These are phyloP conservation scores for Dromius quadrimaculatus DNA, from an alignment of 2,888 invertebrate species.

Conservation along the genomic window DNA sequence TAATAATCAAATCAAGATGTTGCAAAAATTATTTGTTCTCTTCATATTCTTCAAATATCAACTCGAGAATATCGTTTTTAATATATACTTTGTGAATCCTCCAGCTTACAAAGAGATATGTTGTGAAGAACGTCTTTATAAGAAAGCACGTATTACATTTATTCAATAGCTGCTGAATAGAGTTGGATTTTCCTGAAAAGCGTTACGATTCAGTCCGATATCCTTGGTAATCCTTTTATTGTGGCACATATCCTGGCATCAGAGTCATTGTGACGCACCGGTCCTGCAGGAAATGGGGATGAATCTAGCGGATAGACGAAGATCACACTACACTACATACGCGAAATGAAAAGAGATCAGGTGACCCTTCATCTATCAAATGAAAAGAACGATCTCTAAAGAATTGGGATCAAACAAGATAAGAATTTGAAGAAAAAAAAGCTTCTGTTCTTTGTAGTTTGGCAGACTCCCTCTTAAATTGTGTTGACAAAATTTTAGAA, in stretches of 20 bases:
- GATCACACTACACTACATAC: constrained; percentile 58
- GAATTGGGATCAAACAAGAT: constrained; percentile 55
- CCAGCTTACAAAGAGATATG: not conserved
- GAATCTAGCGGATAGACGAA: constrained; percentile 43
- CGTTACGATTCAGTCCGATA: constrained; percentile 47
- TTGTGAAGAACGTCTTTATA: constrained; percentile 10
- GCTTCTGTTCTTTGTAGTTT: too few species aligned
- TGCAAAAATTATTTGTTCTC: too few species aligned
- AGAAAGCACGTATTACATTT: constrained; percentile 41
- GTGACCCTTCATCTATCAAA: constrained; percentile 57
- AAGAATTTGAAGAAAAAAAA: constrained; percentile 47
- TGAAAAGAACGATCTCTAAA: constrained; percentile 56
- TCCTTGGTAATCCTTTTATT: constrained; percentile 52
- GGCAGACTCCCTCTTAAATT: too few species aligned
- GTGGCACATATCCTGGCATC: constrained; percentile 52
- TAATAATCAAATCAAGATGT: too few species aligned
- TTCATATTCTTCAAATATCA: too few species aligned
- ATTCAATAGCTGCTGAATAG: constrained; percentile 44
- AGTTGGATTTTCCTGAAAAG: constrained; percentile 48
- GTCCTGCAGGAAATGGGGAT: constrained; percentile 52
- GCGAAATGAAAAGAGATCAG: constrained; percentile 58
- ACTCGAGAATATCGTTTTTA: too few species aligned
- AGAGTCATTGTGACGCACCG: constrained; percentile 50
- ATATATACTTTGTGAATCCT: too few species aligned
- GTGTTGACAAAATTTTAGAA: not conserved